Conservation (phyloP, 2,113 vertebrate species). For the Boulengeromyrus knoepffleri region DNA sequence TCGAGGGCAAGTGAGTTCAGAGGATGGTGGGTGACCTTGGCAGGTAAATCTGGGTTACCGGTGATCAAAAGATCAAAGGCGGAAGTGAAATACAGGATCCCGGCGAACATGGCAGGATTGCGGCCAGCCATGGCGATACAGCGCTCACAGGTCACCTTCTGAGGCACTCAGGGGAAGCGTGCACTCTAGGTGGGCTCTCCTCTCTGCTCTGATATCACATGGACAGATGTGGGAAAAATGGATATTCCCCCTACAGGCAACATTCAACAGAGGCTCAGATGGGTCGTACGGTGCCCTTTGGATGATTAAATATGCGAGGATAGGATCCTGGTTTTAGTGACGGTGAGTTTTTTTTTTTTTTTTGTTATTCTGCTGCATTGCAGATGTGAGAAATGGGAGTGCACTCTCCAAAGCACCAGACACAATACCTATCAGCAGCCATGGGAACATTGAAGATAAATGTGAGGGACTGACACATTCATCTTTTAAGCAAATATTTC, state of each 20-base stretch:
- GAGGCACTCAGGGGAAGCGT: background rate
- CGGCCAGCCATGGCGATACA: background rate
- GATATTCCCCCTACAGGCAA: background rate
- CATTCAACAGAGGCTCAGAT: background rate
- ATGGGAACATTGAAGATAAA: constrained; percentile 38
- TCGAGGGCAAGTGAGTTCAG: background rate
- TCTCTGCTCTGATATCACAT: background rate
- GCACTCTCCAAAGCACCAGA: constrained; percentile 52
- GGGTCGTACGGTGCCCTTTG: background rate
- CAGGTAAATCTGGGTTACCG: background rate
- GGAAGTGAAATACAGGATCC: background rate
- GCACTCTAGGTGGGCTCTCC: background rate
- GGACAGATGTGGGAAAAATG: background rate
- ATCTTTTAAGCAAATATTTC: constrained; percentile 36
- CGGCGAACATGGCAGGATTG: background rate
- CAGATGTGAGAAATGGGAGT: constrained; percentile 63
- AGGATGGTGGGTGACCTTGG: background rate
- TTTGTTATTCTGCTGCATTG: constrained; percentile 66
- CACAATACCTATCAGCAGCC: constrained; percentile 25
- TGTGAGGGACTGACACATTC: constrained; percentile 32
- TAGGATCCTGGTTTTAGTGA: background rate
- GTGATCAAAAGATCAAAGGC: background rate
- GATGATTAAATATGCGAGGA: background rate
- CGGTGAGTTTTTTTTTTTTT: constrained; percentile 23
- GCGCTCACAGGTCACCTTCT: background rate